Base-by-base conservation (phyloP, 2,113 vertebrate species). In the Psammodynastes pulverulentus region DNA sequence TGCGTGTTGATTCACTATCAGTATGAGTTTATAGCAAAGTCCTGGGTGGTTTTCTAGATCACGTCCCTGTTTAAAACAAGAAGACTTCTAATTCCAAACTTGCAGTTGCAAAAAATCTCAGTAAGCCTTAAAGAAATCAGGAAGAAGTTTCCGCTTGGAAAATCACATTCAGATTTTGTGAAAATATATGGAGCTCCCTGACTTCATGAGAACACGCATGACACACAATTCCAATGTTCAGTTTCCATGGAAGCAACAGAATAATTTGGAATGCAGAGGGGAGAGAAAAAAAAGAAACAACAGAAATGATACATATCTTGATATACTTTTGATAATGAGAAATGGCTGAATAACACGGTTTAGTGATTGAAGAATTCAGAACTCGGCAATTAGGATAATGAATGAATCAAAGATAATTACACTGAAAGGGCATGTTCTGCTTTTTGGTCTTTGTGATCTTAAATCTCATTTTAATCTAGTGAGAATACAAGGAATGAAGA, bases 391-490 rank as follows among this genome's bases (percentile, higher is more conserved):
- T 79, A 91, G 29, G 48, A 43, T 72, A 79, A 46, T 53, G 21
- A 93, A 52, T 49, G 90, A 93, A 93, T 93, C 89, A 90, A 62
- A 85, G 56, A 86, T 86, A 90, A 86, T 62, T 89, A 86, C 87
- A 90, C 26, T 34, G 45, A 90, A 93, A 93, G 34, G 89, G 24
- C 49, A 79, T 39, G 48, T n/a, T 86, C 48, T 43, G 26, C 48
- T 13, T 39, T 39, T 87, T 54, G 49, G 43, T 90, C 13, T n/a
- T 90, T 90, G 29, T 90, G 89, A 34, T 67, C 29, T 67, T 29
- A 87, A 24, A 39, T 49, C 51, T 46, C 26, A 34, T 54, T 79
- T 90, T 54, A 87, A 67, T 26, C 21, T 43, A 90, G 19, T 5
- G 29, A 54, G 84, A 87, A 23, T 46, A 12, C 49, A 49, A 79